These are phyloP conservation scores for Pseudomugil gertrudae DNA, from an alignment of 2,797 vertebrate genomes.

Conservation along the genomic window DNA sequence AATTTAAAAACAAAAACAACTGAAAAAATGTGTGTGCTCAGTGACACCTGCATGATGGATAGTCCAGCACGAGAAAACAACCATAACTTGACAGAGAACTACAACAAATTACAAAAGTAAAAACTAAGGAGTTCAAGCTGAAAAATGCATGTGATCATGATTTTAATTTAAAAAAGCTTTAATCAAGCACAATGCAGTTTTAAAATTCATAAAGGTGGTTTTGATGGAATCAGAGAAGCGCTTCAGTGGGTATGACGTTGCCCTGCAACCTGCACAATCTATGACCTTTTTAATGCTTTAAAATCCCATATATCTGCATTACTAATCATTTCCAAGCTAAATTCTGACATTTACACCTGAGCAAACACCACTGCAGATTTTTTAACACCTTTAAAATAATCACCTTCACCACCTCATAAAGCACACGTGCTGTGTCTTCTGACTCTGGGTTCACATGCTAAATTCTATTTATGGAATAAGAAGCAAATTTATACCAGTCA, in stretches of 20 bases:
- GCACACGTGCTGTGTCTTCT: not conserved
- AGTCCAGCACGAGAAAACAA: not conserved
- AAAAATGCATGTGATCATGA: conserved; percentile 12
- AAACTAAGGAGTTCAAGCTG: not conserved
- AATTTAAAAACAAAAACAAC: conserved; percentile 14
- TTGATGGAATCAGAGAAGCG: conserved; percentile 5
- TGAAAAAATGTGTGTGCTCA: conserved; percentile 36
- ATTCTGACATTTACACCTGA: conserved; percentile 63
- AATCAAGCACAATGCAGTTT: not conserved
- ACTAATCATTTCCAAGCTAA: conserved; percentile 41
- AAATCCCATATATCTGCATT: conserved; percentile 45
- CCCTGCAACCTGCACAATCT: conserved; percentile 29
- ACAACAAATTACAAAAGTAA: not conserved
- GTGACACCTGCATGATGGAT: conserved; percentile 32
- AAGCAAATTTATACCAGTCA: not conserved
- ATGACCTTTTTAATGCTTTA: conserved; percentile 16
- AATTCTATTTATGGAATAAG: conserved; percentile 18
- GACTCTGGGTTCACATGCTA: conserved; percentile 6
- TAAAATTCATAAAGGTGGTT: conserved; percentile 14
- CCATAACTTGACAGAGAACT: too few species aligned
- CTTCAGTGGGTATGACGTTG: conserved; percentile 11
- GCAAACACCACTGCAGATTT: conserved; percentile 21
- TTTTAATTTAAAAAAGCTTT: conserved; percentile 20
- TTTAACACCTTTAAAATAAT: conserved; percentile 46
- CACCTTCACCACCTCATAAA: conserved; percentile 18